These are phyloP conservation scores for Callopanchax toddi DNA, from an alignment of 2,113 vertebrate genomes.

Conservation along the genomic window DNA sequence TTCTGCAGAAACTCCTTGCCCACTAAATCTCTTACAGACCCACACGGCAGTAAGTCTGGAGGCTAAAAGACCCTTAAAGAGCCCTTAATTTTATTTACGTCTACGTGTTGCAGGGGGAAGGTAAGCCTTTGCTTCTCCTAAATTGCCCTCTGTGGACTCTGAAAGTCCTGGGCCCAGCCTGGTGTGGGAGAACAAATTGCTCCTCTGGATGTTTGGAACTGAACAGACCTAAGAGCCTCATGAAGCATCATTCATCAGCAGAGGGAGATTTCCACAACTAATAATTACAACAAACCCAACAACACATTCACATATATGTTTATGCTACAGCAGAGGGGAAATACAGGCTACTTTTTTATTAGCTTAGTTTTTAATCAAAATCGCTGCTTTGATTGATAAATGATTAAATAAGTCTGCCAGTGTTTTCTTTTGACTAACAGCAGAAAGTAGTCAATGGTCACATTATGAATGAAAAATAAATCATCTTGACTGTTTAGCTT, in stretches of 20 bases:
- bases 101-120: constrained; percentile 29
- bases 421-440: not conserved
- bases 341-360: too few relatives aligned
- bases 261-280: not conserved
- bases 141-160: constrained; percentile 44
- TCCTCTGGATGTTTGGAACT: constrained; percentile 32
- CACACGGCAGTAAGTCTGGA: constrained; percentile 36
- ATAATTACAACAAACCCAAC: too few relatives aligned
- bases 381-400: not conserved
- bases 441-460: not conserved
- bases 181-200: constrained; percentile 41
- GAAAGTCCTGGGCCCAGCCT: constrained; percentile 31
- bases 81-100: constrained; percentile 64
- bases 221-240: constrained; percentile 5
- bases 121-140: constrained; percentile 22
- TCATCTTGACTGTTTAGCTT: too few relatives aligned
- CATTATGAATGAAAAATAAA: too few relatives aligned
- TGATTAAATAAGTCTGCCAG: not conserved
- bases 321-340: too few relatives aligned
- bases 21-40: constrained; percentile 67
- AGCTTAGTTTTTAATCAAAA: too few relatives aligned
- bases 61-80: constrained; percentile 48
- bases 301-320: too few relatives aligned
- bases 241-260: constrained; percentile 18
- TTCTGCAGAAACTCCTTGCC: constrained; percentile 57